A percentile compares a stretch with the other conserved stretches of the same genome.
Evolutionary conservation across 2,113 vertebrate species (phyloP).

Genomic region (Tychaedon coryphoeus): DNA sequence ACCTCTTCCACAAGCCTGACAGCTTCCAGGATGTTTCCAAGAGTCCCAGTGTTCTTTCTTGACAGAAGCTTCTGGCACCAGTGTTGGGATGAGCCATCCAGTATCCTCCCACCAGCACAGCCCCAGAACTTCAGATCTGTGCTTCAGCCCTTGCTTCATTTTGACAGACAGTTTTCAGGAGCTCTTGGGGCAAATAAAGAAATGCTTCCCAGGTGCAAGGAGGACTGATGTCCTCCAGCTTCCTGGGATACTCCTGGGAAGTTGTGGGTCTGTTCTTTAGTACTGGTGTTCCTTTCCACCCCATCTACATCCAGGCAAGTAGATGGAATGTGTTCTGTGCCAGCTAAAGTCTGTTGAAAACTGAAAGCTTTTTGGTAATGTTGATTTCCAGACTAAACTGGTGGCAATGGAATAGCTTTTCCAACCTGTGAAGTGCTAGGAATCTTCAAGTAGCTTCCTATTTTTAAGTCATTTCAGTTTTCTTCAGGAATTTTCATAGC

Average conservation of each 20-base stretch:
- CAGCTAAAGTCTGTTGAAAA: not conserved
- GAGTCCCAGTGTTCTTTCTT: not conserved
- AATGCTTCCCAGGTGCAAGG: not conserved
- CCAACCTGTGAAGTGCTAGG: not conserved
- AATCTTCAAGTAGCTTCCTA: not conserved
- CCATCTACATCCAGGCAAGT: not conserved
- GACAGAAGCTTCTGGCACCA: not conserved
- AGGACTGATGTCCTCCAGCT: fast-evolving
- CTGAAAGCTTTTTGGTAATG: not conserved
- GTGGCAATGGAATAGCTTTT: not conserved
- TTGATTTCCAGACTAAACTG: not conserved
- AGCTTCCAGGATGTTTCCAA: not conserved
- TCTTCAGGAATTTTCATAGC: not conserved
- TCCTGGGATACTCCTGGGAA: not conserved
- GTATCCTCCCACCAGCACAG: not conserved
- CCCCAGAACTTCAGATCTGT: not conserved
- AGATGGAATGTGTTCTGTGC: not conserved
- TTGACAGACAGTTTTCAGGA: not conserved
- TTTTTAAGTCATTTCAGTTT: not conserved
- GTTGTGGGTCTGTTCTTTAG: not conserved
- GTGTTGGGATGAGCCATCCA: not conserved
- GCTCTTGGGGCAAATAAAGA: not conserved
- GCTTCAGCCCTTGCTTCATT: not conserved
- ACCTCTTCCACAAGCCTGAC: not conserved
- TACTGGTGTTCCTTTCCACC: not conserved